These are phyloP conservation scores for Conops quadrifasciatus DNA, from an alignment of 2,888 invertebrate species.

Conservation along the genomic window DNA sequence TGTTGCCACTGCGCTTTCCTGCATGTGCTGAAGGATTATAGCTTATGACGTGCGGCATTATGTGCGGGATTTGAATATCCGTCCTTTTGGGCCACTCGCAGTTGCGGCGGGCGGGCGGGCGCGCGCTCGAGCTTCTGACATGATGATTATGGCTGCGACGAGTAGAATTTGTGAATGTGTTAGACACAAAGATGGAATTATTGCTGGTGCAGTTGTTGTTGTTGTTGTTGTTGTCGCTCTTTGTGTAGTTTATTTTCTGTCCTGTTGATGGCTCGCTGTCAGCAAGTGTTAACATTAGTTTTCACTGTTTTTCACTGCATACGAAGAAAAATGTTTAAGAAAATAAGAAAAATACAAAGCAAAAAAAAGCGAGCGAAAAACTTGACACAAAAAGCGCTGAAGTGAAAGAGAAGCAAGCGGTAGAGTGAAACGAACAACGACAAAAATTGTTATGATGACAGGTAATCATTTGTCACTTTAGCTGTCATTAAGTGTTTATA, in stretches of 20 bases:
- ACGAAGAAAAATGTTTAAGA: background rate
- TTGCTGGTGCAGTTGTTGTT: background rate
- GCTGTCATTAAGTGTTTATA: slow-evolving; percentile 19
- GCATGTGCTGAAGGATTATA: slow-evolving; percentile 47
- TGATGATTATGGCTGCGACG: slow-evolving; percentile 12
- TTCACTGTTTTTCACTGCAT: slow-evolving; percentile 8
- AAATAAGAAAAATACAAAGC: background rate
- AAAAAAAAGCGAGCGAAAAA: background rate
- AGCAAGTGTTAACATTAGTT: slow-evolving; percentile 28
- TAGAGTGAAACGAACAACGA: background rate
- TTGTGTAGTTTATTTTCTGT: background rate
- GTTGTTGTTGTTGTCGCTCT: background rate
- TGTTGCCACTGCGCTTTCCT: slow-evolving; percentile 8
- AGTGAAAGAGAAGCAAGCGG: background rate
- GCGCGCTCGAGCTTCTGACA: slow-evolving; percentile 15
- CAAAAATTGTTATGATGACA: slow-evolving; percentile 22
- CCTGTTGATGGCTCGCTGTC: slow-evolving; percentile 26
- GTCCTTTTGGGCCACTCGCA: slow-evolving; percentile 22
- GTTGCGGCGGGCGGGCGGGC: background rate
- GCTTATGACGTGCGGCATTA: slow-evolving; percentile 46
- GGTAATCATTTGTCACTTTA: slow-evolving; percentile 31
- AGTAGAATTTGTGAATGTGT: slow-evolving; percentile 10
- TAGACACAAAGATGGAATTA: background rate
- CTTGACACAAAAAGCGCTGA: slow-evolving; percentile 12
- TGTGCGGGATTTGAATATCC: slow-evolving; percentile 36